phyloP scores from a whole-genome alignment of 2,888 invertebrate species.

The Sepioteuthis lessoniana region DNA sequence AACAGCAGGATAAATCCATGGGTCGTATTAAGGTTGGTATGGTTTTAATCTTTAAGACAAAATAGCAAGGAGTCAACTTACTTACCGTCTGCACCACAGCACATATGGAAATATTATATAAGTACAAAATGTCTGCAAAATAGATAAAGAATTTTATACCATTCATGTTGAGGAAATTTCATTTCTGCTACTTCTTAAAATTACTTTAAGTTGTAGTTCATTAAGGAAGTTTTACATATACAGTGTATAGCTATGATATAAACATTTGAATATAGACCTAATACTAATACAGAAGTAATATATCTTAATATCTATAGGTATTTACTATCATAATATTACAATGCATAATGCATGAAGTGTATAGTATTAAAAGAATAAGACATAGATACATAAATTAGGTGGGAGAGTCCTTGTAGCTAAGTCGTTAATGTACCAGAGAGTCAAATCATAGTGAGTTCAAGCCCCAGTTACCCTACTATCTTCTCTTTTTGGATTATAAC shows the following conservation, averaged over 20 bases:
- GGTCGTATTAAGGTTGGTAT: not conserved
- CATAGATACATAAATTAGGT: too few relatives aligned
- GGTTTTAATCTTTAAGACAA: not conserved
- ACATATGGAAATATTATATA: not conserved
- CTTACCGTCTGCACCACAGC: not conserved
- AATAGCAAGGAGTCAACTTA: not conserved
- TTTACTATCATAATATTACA: too few relatives aligned
- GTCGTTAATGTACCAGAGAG: too few relatives aligned
- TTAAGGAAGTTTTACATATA: not conserved
- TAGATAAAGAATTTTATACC: not conserved
- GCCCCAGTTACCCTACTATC: too few relatives aligned
- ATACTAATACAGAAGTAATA: too few relatives aligned
- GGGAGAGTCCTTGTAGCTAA: too few relatives aligned
- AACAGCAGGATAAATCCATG: not conserved
- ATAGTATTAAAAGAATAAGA: too few relatives aligned
- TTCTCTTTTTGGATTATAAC: too few relatives aligned
- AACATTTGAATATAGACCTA: not conserved
- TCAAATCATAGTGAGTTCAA: too few relatives aligned
- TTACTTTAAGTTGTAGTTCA: not conserved
- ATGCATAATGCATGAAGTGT: too few relatives aligned
- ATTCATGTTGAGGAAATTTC: slow-evolving; percentile 16
- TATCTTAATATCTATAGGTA: too few relatives aligned
- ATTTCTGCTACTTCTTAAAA: too few relatives aligned
- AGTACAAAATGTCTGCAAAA: not conserved
- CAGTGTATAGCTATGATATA: not conserved